Evolutionary conservation across 2,888 invertebrate genomes (phyloP).

Genomic region (Agonopterix alstromeriana): DNA sequence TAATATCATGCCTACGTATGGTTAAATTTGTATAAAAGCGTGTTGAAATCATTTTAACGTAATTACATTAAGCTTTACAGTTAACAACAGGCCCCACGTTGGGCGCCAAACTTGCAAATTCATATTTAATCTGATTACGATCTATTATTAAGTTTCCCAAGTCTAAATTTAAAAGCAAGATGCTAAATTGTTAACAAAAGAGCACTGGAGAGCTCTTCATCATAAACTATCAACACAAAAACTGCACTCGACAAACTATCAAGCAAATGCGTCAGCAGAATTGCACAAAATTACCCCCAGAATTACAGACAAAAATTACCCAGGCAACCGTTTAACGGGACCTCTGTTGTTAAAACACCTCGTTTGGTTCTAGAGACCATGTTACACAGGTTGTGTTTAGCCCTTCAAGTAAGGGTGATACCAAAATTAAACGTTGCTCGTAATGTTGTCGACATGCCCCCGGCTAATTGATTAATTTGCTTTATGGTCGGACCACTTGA

Average conservation of each 20-base stretch:
- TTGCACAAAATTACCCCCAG: slow-evolving; percentile 55
- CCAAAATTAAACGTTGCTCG: slow-evolving; percentile 71
- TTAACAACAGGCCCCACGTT: slow-evolving; percentile 1
- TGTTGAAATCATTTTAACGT: too few relatives aligned
- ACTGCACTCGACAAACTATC: slow-evolving; percentile 45
- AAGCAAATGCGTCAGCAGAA: slow-evolving; percentile 69
- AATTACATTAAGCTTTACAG: not conserved
- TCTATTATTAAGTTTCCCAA: not conserved
- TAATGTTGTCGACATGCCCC: slow-evolving; percentile 75
- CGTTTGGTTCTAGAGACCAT: slow-evolving; percentile 2
- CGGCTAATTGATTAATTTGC: slow-evolving; percentile 76
- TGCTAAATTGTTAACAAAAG: slow-evolving; percentile 26
- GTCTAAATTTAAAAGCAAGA: slow-evolving; percentile 1
- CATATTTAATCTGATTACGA: slow-evolving; percentile 3
- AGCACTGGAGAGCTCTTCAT: slow-evolving; percentile 40
- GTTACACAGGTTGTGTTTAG: slow-evolving; percentile 6
- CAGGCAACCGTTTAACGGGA: slow-evolving; percentile 21
- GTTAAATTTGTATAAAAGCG: too few relatives aligned
- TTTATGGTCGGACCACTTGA: slow-evolving; percentile 71
- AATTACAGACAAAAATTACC: slow-evolving; percentile 53
- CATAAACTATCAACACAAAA: slow-evolving; percentile 63
- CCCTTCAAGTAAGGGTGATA: slow-evolving; percentile 40
- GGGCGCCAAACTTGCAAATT: slow-evolving; percentile 5
- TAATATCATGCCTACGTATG: too few relatives aligned
- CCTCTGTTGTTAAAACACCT: slow-evolving; percentile 2